phyloP scores from a whole-genome alignment of 2,888 invertebrate genomes.

The Prenolepis imparis region DNA sequence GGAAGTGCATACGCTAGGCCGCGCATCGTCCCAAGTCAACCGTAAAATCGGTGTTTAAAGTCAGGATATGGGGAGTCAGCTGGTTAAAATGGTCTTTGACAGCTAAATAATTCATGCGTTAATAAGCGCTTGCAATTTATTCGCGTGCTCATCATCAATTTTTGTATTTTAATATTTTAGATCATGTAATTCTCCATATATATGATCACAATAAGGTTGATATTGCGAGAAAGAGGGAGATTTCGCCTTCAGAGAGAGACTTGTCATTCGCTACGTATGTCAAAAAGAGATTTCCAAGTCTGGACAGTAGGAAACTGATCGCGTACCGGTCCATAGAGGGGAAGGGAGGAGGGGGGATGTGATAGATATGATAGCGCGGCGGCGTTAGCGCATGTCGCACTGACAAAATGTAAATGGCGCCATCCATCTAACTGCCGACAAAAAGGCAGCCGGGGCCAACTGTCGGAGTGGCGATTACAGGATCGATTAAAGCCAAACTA shows the following conservation, averaged over 20 bases:
- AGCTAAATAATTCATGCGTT: slow-evolving; percentile 13
- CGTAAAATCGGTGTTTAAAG: slow-evolving; percentile 64
- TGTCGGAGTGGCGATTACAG: slow-evolving; percentile 86
- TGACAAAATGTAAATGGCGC: slow-evolving; percentile 86
- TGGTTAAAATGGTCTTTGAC: slow-evolving; percentile 51
- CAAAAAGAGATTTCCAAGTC: slow-evolving; percentile 51
- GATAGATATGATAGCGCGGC: slow-evolving; percentile 86
- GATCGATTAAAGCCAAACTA: slow-evolving; percentile 86
- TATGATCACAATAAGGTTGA: background rate
- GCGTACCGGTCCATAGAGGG: slow-evolving; percentile 60
- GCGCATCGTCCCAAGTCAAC: slow-evolving; percentile 61
- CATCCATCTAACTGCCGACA: slow-evolving; percentile 85
- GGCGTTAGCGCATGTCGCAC: slow-evolving; percentile 84
- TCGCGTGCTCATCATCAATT: background rate
- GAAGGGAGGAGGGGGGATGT: slow-evolving; percentile 61
- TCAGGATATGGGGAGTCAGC: slow-evolving; percentile 59
- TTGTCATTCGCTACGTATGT: background rate
- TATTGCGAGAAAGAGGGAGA: background rate
- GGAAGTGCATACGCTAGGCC: slow-evolving; percentile 25
- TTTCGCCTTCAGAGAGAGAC: background rate
- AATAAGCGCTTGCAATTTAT: background rate
- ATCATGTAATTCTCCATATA: background rate
- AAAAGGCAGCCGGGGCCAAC: slow-evolving; percentile 85
- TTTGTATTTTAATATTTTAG: background rate
- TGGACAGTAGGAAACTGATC: slow-evolving; percentile 53